Evolutionary conservation across 2,113 vertebrate species (phyloP).

Genomic region (Pogona vitticeps): DNA sequence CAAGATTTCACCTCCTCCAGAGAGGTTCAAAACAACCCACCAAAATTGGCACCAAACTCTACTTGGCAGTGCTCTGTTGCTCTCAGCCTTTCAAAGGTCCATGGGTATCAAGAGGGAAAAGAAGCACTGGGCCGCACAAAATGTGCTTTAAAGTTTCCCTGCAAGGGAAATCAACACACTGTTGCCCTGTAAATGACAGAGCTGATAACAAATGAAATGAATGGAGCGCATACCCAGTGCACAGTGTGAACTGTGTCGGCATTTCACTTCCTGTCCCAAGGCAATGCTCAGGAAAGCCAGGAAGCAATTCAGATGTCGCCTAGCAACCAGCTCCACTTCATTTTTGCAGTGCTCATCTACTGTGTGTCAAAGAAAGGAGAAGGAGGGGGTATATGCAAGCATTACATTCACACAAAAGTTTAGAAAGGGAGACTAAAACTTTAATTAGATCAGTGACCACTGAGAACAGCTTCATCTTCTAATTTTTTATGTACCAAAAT

Average conservation of each 20-base stretch:
- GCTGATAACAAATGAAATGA: not conserved
- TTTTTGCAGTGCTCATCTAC: not conserved
- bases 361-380: not conserved
- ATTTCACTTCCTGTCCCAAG: not conserved
- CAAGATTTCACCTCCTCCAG: not conserved
- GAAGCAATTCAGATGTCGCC: not conserved
- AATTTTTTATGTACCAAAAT: no score
- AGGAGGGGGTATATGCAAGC: not conserved
- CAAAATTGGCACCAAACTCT: not conserved
- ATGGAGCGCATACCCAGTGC: not conserved
- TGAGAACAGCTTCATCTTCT: conserved; percentile 44
- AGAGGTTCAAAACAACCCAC: not conserved
- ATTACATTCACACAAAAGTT: not conserved
- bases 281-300: not conserved
- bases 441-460: conserved; percentile 51
- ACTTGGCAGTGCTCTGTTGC: not conserved
- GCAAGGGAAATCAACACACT: not conserved
- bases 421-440: not conserved
- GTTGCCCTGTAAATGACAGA: not conserved
- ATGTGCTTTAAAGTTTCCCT: not conserved
- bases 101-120: not conserved
- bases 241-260: not conserved
- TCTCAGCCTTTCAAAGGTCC: not conserved
- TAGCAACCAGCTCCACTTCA: not conserved
- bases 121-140: not conserved